Base-by-base conservation (phyloP, 2,888 invertebrate species). In the Euspilapteryx auroguttella region DNA sequence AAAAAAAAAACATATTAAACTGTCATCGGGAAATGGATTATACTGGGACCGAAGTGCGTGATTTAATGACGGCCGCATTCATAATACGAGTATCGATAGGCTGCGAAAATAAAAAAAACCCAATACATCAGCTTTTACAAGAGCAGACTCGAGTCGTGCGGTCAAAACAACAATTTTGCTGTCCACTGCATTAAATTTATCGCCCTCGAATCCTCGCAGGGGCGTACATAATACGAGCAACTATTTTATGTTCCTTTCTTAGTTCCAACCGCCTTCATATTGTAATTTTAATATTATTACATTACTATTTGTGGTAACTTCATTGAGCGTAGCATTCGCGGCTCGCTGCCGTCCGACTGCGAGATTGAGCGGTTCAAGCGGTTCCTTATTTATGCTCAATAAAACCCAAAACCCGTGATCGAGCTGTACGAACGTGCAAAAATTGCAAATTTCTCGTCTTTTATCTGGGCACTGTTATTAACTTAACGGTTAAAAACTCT, bases 91-190 rank as follows among this genome's bases (percentile, higher is more conserved):
- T 47, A 48, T 53, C 55, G 54, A 58, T 56, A 53, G 51, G 44
- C 46, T 32, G 47, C 49, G 51, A 55, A 51, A 49, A 38, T 42
- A 42, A 44, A 42, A 37, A 40, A 42, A 38, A 31, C 30, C 33
- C 34, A 29, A 35, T n/a, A n/a, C n/a, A 6, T 17, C 5, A 39
- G 36, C 42, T 17, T 51, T 50, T 8, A 51, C 50, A 51, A 56
- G 48, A 47, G 54, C 48, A 47, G 42, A 48, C 49, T 49, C 45
- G 54, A 56, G 53, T 53, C 50, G 57, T 55, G 59, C 57, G 59
- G 61, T 64, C 65, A 64, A 63, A 66, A 63, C 68, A 65, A 66
- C 65, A 73, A 73, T 73, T 71, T 73, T 53, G 66, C 58, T 65
- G 73, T 73, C 73, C 61, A 61, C 53, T 59, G 51, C 51, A 61